Conservation (phyloP, 2,797 vertebrate genomes). For the Tamandua tetradactyla region DNA sequence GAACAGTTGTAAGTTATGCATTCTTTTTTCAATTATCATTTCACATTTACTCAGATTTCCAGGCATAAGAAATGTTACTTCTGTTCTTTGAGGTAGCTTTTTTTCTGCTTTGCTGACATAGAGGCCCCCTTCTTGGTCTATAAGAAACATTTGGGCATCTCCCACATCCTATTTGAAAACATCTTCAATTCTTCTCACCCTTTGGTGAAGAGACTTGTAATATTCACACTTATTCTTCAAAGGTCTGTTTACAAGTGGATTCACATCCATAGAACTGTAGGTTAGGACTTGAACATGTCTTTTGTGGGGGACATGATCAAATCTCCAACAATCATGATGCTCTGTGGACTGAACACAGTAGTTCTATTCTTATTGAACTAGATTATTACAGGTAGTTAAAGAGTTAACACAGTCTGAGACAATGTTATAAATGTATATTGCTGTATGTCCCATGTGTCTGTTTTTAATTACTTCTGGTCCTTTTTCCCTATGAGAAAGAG, state of each 20-base stretch:
- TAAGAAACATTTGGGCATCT: not conserved
- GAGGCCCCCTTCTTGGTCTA: not conserved
- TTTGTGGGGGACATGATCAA: no score
- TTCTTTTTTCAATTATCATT: not conserved
- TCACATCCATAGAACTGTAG: no score
- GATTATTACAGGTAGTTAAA: not conserved
- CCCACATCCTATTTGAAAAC: not conserved
- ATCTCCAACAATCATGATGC: no score
- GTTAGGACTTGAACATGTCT: no score
- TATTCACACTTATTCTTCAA: not conserved
- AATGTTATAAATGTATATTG: not conserved
- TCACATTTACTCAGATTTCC: not conserved
- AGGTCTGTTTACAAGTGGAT: no score
- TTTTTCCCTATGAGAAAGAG: not conserved
- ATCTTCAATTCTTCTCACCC: not conserved
- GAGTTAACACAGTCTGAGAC: not conserved
- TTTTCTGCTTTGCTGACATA: not conserved
- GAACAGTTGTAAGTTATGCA: not conserved
- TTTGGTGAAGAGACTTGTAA: not conserved
- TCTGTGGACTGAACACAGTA: not conserved
- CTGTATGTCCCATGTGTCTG: not conserved
- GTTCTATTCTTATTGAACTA: not conserved
- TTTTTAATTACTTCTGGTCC: not conserved
- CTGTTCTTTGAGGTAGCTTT: not conserved
- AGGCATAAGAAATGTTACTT: not conserved